Base-by-base conservation (phyloP, 2,888 invertebrate species). In the Mesoligia furuncula region DNA sequence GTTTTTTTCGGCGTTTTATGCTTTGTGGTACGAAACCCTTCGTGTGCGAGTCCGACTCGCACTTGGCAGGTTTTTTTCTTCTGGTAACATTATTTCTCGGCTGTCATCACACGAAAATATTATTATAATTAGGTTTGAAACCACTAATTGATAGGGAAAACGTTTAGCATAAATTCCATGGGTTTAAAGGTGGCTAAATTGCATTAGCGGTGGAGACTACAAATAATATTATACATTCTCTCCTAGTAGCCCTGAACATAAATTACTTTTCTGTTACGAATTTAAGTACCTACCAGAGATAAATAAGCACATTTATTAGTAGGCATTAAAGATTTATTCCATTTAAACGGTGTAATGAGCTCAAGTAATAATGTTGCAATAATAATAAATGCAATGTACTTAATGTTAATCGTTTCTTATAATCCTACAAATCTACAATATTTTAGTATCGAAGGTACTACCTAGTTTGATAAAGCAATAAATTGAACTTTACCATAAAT, bases 31-130 rank as follows among this genome's bases (percentile, higher is more conserved):
- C 31, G 31, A 4, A 31, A 31, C 31, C 31, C 31, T 31, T 31
- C 31, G 31, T 31, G 31, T 31, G 31, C 31, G 31, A 31, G 31
- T 31, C 31, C 31, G 31, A 1, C 31, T 31, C 31, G 31, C 31
- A 31, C 31, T 31, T 31, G 31, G 31, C 3, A 2, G 31, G 2
- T 31, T 31, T 31, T 31, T 82, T 74, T 48, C 17, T 9, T 31
- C 42, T 75, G 64, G 59, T 27, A 68, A 72, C 74, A 69, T 36
- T 79, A 71, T 85, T 69, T 61, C 68, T 69, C 39, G 36, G 17
- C 27, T 83, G 85, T 75, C 85, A 75, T 75, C 85, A 72, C 48
- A 59, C 57, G 31, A 71, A 61, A 65, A 69, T 74, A 27, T 68
- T 45, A 73, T 81, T 61, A 70, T 42, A 66, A 72, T 81, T 27